Evolutionary conservation across 2,888 invertebrate genomes (phyloP).

Genomic region (Hypomecis punctinalis): DNA sequence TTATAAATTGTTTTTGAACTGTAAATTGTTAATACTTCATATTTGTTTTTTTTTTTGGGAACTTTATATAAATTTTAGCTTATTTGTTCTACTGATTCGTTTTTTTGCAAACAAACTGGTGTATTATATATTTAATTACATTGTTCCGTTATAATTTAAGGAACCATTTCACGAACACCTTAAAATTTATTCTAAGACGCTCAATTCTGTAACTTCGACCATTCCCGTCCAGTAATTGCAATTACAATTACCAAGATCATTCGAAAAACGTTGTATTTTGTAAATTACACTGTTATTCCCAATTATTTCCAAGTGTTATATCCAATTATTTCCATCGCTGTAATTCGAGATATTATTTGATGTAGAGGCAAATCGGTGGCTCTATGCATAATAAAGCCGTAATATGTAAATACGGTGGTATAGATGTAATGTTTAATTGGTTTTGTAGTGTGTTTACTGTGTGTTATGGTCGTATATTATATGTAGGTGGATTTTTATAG

Average conservation of each 20-base stretch:
- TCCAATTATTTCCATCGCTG: conserved; percentile 32
- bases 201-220: conserved; percentile 2
- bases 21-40: too few species aligned
- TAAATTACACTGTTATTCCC: conserved; percentile 61
- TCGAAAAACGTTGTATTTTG: conserved; percentile 65
- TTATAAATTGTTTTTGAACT: too few species aligned
- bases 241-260: conserved; percentile 67
- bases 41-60: too few species aligned
- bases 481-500: not conserved
- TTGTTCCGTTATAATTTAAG: too few species aligned
- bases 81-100: too few species aligned
- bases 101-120: too few species aligned
- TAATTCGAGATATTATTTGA: conserved; percentile 31
- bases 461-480: conserved; percentile 8
- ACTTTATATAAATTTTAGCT: too few species aligned
- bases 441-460: conserved; percentile 19
- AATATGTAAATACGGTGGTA: conserved; percentile 26
- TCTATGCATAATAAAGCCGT: conserved; percentile 33
- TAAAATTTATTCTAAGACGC: not conserved
- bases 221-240: conserved; percentile 47
- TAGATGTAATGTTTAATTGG: conserved; percentile 24
- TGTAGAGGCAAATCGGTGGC: conserved; percentile 23
- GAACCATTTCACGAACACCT: too few species aligned
- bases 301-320: conserved; percentile 55
- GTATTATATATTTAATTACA: too few species aligned